A percentile compares a stretch with the other conserved stretches of the same genome.
Evolutionary conservation across 2,888 invertebrate species (phyloP).

Genomic region (Argynnis bischoffii): DNA sequence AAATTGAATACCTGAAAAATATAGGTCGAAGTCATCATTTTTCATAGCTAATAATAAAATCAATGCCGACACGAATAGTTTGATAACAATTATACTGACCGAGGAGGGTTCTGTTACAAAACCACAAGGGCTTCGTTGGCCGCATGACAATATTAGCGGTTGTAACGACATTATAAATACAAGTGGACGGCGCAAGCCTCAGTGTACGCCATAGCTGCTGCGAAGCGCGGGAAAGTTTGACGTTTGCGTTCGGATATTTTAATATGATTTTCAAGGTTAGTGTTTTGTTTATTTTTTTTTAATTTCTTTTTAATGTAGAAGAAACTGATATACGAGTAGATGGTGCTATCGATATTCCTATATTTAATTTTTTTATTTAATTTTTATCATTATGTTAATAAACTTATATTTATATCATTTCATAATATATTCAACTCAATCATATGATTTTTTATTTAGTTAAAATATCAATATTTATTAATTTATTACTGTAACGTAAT

Average conservation of each 20-base stretch:
- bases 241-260: conserved; percentile 52
- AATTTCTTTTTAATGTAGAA: not conserved
- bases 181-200: conserved; percentile 57
- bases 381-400: too few species aligned
- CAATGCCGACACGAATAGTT: conserved; percentile 20
- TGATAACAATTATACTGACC: conserved; percentile 23
- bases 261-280: conserved; percentile 77
- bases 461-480: too few species aligned
- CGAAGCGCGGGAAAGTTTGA: conserved; percentile 71
- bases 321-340: not conserved
- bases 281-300: conserved; percentile 41
- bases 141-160: conserved; percentile 71
- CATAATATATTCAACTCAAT: too few species aligned
- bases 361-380: not conserved
- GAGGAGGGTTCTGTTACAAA: conserved; percentile 67
- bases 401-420: too few species aligned
- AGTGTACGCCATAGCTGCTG: conserved; percentile 61
- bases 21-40: not conserved
- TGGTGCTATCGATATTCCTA: not conserved
- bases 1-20: too few species aligned
- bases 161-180: conserved; percentile 80
- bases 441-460: too few species aligned
- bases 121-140: conserved; percentile 63
- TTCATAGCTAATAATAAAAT: conserved; percentile 4
- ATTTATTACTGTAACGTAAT: too few species aligned